Evolutionary conservation across 2,797 vertebrate species (phyloP).

Genomic region (Poeciliopsis paucimaculata): DNA sequence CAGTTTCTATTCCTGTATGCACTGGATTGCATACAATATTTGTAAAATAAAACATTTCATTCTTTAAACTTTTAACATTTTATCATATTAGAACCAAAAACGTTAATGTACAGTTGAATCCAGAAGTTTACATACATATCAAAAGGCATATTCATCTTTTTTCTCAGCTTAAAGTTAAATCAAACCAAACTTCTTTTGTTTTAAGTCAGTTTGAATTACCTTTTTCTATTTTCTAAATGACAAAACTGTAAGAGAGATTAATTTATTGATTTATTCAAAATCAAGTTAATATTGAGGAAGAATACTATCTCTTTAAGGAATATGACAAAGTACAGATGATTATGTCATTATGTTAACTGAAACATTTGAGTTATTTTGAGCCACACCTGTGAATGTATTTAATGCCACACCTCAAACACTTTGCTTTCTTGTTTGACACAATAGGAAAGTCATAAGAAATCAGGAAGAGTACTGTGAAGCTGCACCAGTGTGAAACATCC

Average conservation of each 20-base stretch:
- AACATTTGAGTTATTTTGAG: not conserved
- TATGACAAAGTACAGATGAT: not conserved
- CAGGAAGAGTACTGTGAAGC: no score
- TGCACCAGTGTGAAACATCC: not conserved
- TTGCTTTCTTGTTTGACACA: not conserved
- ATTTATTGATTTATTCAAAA: not conserved
- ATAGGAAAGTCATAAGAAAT: not conserved
- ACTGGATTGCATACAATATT: not conserved
- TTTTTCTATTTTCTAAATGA: not conserved
- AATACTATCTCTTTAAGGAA: not conserved
- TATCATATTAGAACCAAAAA: not conserved
- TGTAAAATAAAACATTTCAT: not conserved
- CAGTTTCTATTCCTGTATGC: not conserved
- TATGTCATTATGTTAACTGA: not conserved
- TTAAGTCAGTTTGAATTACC: not conserved
- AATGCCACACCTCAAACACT: not conserved
- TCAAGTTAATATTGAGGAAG: not conserved
- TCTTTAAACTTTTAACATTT: not conserved
- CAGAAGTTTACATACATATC: not conserved
- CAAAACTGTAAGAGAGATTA: not conserved
- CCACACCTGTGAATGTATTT: not conserved
- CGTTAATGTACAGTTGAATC: not conserved
- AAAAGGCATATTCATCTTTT: not conserved
- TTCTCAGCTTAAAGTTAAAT: not conserved
- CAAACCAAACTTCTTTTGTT: not conserved